Evolutionary conservation across 2,888 invertebrate species (phyloP).

Genomic region (Diogma glabrata): DNA sequence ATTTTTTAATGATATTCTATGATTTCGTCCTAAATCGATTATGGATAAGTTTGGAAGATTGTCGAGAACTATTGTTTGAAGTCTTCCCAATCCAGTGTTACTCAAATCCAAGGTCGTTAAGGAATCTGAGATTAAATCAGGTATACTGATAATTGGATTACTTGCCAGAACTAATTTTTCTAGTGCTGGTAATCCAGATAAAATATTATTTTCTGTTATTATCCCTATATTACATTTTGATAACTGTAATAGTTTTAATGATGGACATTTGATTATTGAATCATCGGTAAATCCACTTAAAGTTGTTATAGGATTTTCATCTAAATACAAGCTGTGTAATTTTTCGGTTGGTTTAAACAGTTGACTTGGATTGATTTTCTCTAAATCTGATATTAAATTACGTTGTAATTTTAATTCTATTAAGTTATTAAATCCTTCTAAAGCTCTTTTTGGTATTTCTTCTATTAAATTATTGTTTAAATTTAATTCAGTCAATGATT

Average conservation of each 20-base stretch:
- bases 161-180: constrained; percentile 41
- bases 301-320: constrained; percentile 46
- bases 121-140: constrained; percentile 40
- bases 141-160: constrained; percentile 41
- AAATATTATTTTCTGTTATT: constrained; percentile 38
- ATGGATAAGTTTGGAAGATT: constrained; percentile 47
- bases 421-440: constrained; percentile 44
- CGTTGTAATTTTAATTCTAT: constrained; percentile 48
- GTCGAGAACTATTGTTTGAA: constrained; percentile 42
- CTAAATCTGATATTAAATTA: constrained; percentile 49
- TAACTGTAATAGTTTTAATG: constrained; percentile 46
- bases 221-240: constrained; percentile 48
- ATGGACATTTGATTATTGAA: constrained; percentile 45
- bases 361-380: constrained; percentile 42
- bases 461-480: constrained; percentile 43
- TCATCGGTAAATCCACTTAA: constrained; percentile 40
- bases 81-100: constrained; percentile 42
- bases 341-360: constrained; percentile 39
- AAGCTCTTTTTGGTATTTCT: constrained; percentile 38
- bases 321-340: constrained; percentile 49
- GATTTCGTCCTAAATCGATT: constrained; percentile 51
- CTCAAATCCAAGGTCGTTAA: constrained; percentile 45
- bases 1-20: constrained; percentile 37
- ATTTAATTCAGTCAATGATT: constrained; percentile 42
- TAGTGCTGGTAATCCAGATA: constrained; percentile 42